Conservation (phyloP, 1,140 invertebrate genomes). For the Latrodectus geometricus region DNA sequence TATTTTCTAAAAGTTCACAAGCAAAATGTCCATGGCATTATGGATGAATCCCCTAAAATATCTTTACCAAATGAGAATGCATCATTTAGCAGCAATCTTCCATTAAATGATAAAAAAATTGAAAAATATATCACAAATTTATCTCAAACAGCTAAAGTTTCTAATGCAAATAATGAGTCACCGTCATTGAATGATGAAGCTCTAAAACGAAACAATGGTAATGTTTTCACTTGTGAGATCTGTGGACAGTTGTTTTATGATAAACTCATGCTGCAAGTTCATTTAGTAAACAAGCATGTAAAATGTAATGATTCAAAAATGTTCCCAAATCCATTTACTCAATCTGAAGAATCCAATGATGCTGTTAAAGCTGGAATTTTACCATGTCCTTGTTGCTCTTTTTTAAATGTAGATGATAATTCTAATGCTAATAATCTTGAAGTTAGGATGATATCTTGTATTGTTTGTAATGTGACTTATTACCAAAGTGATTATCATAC, state of each 20-base stretch:
- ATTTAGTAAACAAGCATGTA: constrained; percentile 73
- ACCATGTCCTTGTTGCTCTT: constrained; percentile 56
- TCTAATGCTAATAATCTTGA: constrained; percentile 14
- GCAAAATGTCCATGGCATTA: constrained; percentile 95
- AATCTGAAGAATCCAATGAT: constrained; percentile 29
- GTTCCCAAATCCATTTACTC: constrained; percentile 20
- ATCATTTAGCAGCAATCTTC: constrained; percentile 16
- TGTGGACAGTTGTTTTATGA: constrained; percentile 71
- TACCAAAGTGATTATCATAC: constrained; percentile 45
- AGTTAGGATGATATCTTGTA: constrained; percentile 28
- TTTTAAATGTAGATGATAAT: constrained; percentile 49
- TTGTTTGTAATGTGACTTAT: constrained; percentile 48
- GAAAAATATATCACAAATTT: constrained; percentile 67
- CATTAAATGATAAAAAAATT: constrained; percentile 25
- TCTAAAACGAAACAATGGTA: constrained; percentile 10
- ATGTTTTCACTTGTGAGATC: constrained; percentile 68
- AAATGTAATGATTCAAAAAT: constrained; percentile 59
- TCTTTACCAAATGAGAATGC: constrained; percentile 11
- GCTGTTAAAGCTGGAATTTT: constrained; percentile 24
- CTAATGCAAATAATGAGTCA: constrained; percentile 75
- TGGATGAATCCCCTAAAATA: constrained; percentile 73
- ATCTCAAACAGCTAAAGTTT: constrained; percentile 89
- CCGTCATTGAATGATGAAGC: constrained; percentile 74
- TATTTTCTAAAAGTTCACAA: constrained; percentile 97
- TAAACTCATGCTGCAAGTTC: constrained; percentile 72